Evolutionary conservation across 2,113 vertebrate species (phyloP), one percentile per base, ranked within the genome.

Genomic region (Camelus bactrianus): DNA sequence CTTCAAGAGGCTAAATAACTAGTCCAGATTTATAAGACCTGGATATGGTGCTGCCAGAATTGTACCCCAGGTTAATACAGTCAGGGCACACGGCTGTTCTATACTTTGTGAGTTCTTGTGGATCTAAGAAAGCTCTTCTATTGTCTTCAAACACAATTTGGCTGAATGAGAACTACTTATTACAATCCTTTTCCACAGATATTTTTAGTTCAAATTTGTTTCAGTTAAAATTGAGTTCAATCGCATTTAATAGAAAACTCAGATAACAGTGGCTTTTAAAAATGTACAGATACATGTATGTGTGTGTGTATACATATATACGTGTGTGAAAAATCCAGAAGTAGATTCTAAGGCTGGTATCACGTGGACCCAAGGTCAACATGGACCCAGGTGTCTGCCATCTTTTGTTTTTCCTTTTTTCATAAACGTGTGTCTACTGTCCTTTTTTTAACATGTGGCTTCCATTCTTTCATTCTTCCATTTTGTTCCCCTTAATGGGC

Each of bases 1-100:
- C 35, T 67, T 73, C 38, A 42, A 42, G 38, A 42, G 38, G 38
- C 38, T 42, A 42, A 42, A 42, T 42, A 42, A 42, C 38, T 10
- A 35, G 56, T 22, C 3, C 35, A 26, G 5, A 20, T 73, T 79
- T 83, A 38, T 19, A 54, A 56, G n/a, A 52, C 11, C 32, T 62
- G 26, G 12, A 46, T 42, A 48, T 35, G 52, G 26, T 9, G 2
- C 58, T 35, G 60, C 67, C 24, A 30, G 26, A 42, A 14, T 76
- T 81, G 52, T 48, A 42, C n/a, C 76, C 38, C 17, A 8, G 14
- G 32, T 73, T 50, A 67, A 3, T 3, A 48, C 11, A 38, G 8
- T 10, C 48, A 16, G 38, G 24, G 12, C 28, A 52, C 1, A 1
- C 5, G 46, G n/a, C 48, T 17, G 19, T 62, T 28, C 79, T 0